Evolutionary conservation across 2,113 vertebrate species (phyloP).

Genomic region (Macroglossus sobrinus): DNA sequence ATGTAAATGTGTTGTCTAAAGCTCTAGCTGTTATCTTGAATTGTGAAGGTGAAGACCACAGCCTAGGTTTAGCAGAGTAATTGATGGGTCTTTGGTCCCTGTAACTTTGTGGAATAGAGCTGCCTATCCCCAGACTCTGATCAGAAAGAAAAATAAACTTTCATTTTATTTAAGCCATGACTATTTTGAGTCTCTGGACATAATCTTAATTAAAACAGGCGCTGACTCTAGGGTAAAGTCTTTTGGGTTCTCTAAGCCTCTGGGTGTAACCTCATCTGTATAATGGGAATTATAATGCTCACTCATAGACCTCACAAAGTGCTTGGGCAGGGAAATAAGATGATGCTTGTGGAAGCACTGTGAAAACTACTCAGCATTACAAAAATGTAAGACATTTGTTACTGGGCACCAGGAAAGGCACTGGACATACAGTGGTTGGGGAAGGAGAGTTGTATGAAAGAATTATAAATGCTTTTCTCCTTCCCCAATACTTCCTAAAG

Average conservation of each 20-base stretch:
- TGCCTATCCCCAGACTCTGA: not conserved
- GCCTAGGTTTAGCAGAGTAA: not conserved
- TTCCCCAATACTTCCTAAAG: not conserved
- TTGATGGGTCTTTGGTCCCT: not conserved
- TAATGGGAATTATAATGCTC: not conserved
- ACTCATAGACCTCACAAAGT: not conserved
- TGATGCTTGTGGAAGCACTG: not conserved
- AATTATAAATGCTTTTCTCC: not conserved
- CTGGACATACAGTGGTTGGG: not conserved
- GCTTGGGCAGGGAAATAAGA: not conserved
- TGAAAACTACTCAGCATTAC: not conserved
- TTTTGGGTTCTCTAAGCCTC: constrained; percentile 1
- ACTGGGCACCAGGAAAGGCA: not conserved
- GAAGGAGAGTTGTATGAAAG: not conserved
- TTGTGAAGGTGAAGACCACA: not conserved
- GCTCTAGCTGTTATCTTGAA: not conserved
- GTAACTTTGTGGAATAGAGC: constrained; percentile 9
- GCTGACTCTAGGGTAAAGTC: not conserved
- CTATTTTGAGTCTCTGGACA: not conserved
- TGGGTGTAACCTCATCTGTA: not conserved
- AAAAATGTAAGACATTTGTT: not conserved
- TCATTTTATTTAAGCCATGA: not conserved
- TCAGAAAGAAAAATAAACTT: constrained; percentile 8
- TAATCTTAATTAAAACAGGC: not conserved
- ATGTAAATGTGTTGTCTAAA: not conserved